Base-by-base conservation (phyloP, 2,888 invertebrate species). In the Amiota communis region DNA sequence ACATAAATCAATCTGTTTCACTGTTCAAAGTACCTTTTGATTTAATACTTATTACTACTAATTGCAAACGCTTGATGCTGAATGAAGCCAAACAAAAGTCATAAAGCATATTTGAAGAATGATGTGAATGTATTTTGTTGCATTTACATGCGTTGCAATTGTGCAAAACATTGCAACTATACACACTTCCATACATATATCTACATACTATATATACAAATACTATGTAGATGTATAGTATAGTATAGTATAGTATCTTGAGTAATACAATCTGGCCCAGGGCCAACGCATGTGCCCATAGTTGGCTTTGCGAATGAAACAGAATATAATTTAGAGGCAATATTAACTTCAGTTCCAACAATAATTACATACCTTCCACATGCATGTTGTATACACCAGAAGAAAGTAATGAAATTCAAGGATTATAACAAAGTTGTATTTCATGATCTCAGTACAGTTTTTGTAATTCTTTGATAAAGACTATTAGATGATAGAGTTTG, bases 211-310 rank as follows among this genome's bases (percentile, higher is more conserved):
- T 47, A 53, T 53, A 51, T 46, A 56, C 56, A 51, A 51, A 36
- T 72, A 23, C 15, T 12, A 10, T 15, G 69, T 63, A 49, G 23
- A 63, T 72, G 51, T 71, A 72, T 72, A 23, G 3, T 2, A 3
- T 23, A 3, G 1, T 1, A 1, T 1, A n/a, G n/a, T n/a, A 23
- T 23, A 36, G 36, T 36, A 36, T 36, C 36, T 36, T 36, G 69
- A 72, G 57, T 72, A 72, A 74, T 70, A 70, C 69, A 74, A 59
- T 72, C 72, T 74, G 70, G 71, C 53, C 70, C 72, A 69, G 23
- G 23, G 47, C 59, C 68, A 15, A 57, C 57, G 57, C 57, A 57
- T 57, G 57, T 59, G 59, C 17, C 53, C 13, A 51, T 51, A 36
- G 36, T 36, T 36, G 3, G 36, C 36, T 2, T 36, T 36, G 36